phyloP scores from a whole-genome alignment of 2,113 vertebrate genomes.

The Ceratotherium simum region DNA sequence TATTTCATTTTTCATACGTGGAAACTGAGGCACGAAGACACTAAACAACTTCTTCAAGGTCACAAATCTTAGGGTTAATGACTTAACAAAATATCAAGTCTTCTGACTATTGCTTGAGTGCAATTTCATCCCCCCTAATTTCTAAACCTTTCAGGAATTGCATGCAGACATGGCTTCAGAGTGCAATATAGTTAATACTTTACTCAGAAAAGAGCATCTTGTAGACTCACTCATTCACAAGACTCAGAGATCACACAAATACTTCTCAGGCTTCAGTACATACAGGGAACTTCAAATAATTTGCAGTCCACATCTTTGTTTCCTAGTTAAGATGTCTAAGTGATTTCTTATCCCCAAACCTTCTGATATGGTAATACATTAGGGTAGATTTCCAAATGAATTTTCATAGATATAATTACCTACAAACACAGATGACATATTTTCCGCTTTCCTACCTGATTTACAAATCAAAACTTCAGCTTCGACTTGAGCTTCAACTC shows the following conservation, averaged over 20 bases:
- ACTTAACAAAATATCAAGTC: background rate
- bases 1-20: background rate
- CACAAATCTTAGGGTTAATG: background rate
- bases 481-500: background rate
- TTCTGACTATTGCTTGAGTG: background rate
- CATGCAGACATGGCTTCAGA: background rate
- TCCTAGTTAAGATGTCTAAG: slow-evolving; percentile 56
- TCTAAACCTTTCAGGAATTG: background rate
- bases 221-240: background rate
- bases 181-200: background rate
- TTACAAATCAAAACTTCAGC: slow-evolving; percentile 75
- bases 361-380: slow-evolving; percentile 79
- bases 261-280: background rate
- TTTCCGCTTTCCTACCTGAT: slow-evolving; percentile 71
- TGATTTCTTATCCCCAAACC: slow-evolving; percentile 9
- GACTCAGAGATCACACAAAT: background rate
- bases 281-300: slow-evolving; percentile 55
- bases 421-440: slow-evolving; percentile 59
- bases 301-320: slow-evolving; percentile 19
- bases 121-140: background rate
- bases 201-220: background rate
- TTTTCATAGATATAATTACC: slow-evolving; percentile 76
- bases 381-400: slow-evolving; percentile 66
- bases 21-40: background rate
- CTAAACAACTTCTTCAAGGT: background rate